Evolutionary conservation across 2,797 vertebrate species (phyloP).

Genomic region (Peromyscus aztecus): DNA sequence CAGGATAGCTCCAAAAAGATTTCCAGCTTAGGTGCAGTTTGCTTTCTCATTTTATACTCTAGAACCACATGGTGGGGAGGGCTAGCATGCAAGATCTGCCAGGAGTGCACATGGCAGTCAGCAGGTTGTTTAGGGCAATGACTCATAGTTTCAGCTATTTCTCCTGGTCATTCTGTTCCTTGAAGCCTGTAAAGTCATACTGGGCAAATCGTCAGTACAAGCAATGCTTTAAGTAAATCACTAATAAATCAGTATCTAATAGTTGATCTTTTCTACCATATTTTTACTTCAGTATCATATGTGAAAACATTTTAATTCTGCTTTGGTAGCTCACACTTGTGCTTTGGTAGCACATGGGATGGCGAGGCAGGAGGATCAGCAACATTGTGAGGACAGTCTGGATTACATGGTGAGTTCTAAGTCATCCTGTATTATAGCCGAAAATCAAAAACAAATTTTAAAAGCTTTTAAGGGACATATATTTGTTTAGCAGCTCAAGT

Average conservation of each 20-base stretch:
- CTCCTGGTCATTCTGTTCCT: not conserved
- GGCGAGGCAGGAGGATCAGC: not conserved
- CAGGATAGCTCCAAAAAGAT: not conserved
- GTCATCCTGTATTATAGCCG: not conserved
- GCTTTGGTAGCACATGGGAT: too few species aligned
- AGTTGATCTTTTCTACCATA: not conserved
- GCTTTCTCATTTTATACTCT: not conserved
- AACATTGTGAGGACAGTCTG: not conserved
- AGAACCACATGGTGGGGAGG: not conserved
- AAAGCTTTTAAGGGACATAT: not conserved
- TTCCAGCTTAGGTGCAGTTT: not conserved
- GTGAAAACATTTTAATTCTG: not conserved
- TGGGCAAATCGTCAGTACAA: not conserved
- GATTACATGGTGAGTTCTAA: too few species aligned
- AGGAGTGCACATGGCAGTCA: not conserved
- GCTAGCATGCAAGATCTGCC: not conserved
- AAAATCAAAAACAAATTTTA: not conserved
- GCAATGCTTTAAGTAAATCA: not conserved
- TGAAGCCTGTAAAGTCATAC: not conserved
- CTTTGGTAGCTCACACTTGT: too few species aligned
- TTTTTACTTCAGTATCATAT: not conserved
- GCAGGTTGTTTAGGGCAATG: not conserved
- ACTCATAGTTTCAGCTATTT: not conserved
- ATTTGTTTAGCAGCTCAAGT: conserved; percentile 37
- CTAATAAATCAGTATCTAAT: not conserved